Base-by-base conservation (phyloP, 2,888 invertebrate genomes). In the Machimus rusticus region DNA sequence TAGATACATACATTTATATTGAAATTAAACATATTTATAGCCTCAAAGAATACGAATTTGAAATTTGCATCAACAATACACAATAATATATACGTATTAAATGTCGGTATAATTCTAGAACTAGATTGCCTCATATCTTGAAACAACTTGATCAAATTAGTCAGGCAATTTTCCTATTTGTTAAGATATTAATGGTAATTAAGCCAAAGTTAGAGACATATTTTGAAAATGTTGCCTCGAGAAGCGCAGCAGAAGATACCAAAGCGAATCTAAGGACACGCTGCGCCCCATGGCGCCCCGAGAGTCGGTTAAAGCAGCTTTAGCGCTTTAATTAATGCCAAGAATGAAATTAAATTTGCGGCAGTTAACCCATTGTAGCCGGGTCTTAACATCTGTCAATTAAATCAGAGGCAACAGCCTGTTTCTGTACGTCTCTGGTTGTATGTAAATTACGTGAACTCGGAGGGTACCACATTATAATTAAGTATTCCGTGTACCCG, bases 401-500 rank as follows among this genome's bases (percentile, higher is more conserved):
- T 88, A 88, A 88, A 87, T 88, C 88, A 85, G 66, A 84, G 87
- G 55, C 81, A 86, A 81, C 84, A 78, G 74, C 76, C 82, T 82
- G 87, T 86, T 23, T 51, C 84, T 55, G 74, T 87, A 85, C 77
- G 43, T 77, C 39, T 74, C 43, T 85, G 34, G 87, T 79, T 86
- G 79, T 85, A 88, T 88, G 86, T 87, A 87, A 87, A 88, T 86
- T 74, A 79, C 74, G 84, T 77, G 85, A 87, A 84, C 78, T 77
- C 82, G 57, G 74, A 46, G 74, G 86, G 87, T 81, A 85, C 86
- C 88, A 87, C 88, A 88, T 87, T 87, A 88, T 88, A 87, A 88
- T 88, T 88, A 88, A 87, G 87, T 87, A 88, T 88, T 87, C 88
- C 86, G 85, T 88, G 88, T 88, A 87, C 87, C 85, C 87, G 87